phyloP scores from a whole-genome alignment of 1,140 invertebrate species.

The Trissolcus basalis region DNA sequence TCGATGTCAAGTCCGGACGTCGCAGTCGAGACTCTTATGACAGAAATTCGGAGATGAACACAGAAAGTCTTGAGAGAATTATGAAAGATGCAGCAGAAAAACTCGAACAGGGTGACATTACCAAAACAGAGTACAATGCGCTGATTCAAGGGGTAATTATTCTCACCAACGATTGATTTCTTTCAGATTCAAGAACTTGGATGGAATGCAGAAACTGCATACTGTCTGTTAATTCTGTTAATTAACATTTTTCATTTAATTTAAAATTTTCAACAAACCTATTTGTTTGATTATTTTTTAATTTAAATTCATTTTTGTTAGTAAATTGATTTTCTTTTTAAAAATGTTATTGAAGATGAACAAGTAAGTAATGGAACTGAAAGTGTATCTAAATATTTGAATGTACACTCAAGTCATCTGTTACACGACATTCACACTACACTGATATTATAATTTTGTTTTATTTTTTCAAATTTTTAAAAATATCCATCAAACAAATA shows the following conservation, averaged over 20 bases:
- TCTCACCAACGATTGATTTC: no score
- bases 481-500: no score
- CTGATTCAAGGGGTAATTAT: slow-evolving; percentile 81
- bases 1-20: slow-evolving; percentile 73
- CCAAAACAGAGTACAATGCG: slow-evolving; percentile 86
- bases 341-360: no score
- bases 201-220: no score
- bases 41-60: slow-evolving; percentile 78
- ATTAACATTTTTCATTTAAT: no score
- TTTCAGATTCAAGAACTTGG: no score
- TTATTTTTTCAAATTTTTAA: no score
- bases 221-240: no score
- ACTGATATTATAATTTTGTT: no score
- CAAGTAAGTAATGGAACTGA: not conserved
- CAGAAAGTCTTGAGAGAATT: slow-evolving; percentile 86
- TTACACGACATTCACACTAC: not conserved
- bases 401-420: not conserved
- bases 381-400: not conserved
- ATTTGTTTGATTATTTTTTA: no score
- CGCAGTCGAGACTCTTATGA: slow-evolving; percentile 65
- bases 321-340: not conserved
- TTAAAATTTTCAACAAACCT: no score
- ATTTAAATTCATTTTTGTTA: no score
- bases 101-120: slow-evolving; percentile 84
- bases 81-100: slow-evolving; percentile 90